A percentile compares a stretch with the other conserved stretches of the same genome.
Conservation (phyloP, 2,113 vertebrate genomes). For the Apus apus region DNA sequence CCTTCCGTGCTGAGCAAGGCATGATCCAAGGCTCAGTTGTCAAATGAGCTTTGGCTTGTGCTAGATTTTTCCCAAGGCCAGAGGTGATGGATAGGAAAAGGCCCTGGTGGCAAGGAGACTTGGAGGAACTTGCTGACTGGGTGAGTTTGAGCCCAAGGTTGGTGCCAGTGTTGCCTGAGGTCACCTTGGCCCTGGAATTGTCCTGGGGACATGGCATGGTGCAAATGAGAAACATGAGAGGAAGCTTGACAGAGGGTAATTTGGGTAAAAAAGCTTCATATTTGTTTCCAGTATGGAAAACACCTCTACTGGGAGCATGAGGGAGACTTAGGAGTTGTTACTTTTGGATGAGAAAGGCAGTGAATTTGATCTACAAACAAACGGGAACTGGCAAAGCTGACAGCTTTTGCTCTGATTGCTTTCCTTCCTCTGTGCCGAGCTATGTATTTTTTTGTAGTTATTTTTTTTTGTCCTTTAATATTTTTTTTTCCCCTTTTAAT, state of each 20-base stretch:
- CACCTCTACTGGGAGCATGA: not conserved
- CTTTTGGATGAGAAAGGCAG: constrained; percentile 13
- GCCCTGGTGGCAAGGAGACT: not conserved
- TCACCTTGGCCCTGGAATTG: not conserved
- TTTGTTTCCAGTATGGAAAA: constrained; percentile 39
- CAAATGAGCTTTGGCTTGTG: not conserved
- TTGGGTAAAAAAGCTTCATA: not conserved
- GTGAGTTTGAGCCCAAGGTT: accelerated
- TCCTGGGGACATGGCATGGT: accelerated
- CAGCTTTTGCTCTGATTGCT: constrained; percentile 47
- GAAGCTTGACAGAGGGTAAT: not conserved
- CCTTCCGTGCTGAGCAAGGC: not conserved
- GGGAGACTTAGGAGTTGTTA: constrained; percentile 18
- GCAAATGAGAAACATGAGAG: accelerated
- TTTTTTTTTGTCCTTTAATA: not conserved
- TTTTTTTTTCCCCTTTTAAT: constrained; percentile 13
- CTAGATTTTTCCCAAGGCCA: not conserved
- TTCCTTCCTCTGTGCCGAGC: not conserved
- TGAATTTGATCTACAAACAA: constrained; percentile 43
- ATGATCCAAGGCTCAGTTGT: accelerated
- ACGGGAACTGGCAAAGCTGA: constrained; percentile 31
- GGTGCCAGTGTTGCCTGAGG: not conserved
- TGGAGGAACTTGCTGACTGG: accelerated
- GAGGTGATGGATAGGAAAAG: not conserved
- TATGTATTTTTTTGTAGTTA: not conserved